Evolutionary conservation across 2,797 vertebrate species (phyloP), one percentile per base, ranked within the genome.

Genomic region (Leptatherina wallacei): DNA sequence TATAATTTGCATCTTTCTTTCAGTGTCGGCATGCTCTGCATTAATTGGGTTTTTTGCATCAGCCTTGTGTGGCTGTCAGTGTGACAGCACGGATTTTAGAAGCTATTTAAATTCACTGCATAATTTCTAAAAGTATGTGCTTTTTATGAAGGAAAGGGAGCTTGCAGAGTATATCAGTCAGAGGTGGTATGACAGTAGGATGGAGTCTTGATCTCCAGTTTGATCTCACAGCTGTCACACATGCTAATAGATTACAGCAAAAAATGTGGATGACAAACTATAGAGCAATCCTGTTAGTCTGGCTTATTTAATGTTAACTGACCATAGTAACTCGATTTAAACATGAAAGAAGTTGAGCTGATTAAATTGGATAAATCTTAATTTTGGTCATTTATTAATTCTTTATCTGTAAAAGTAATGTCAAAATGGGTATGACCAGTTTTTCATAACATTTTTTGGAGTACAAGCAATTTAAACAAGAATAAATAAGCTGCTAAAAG

Each of bases 21-120:
- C 36, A 14, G 42, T 58, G 24, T 54, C 60, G 36, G 16, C 11
- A 57, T 36, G 12, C 22, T 32, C 6, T 36, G 12, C 52, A 63
- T 61, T 51, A 64, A 56, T 64, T 33, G 29, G 49, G 5, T 20
- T 12, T 27, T 67, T 74, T 54, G 18, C 7, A 22, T 49, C n/a
- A 27, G 2, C 11, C 2, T 32, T 8, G 5, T 7, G 13, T 36
- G 30, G 16, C 35, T 69, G 20, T 40, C 24, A 30, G 5, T 35
- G 11, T 44, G 22, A 24, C 64, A 57, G 35, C 9, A 13, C 44
- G 16, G 22, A 10, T 22, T 49, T 38, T 24, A 33, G 44, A 36
- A 51, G 24, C 22, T 7, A 51, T 36, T 47, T 27, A 44, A 40
- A 27, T 11, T 49, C 22, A 27, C 20, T 24, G 49, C 13, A 22